These are phyloP conservation scores for Passerculus sandwichensis DNA, from an alignment of 2,797 vertebrate genomes.

Conservation along the genomic window DNA sequence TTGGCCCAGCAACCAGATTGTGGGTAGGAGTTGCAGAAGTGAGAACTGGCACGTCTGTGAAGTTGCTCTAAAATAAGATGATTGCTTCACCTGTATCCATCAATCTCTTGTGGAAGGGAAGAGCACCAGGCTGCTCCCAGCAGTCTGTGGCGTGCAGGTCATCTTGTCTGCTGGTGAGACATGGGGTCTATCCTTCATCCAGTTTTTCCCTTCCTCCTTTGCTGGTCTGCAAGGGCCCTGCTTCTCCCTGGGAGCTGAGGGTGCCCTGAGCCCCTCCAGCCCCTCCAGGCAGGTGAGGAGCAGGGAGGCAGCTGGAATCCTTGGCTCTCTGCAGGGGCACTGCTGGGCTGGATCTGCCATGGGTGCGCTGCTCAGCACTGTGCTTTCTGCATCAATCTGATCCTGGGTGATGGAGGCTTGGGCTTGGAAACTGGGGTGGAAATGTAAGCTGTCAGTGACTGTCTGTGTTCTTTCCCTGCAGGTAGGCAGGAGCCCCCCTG, in stretches of 20 bases:
- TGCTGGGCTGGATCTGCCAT: fast-evolving
- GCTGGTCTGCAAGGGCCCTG: neutral
- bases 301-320: neutral
- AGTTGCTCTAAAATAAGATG: neutral
- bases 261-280: neutral
- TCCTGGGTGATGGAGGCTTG: neutral
- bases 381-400: neutral
- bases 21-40: constrained; percentile 26
- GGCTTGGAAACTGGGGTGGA: neutral
- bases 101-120: neutral
- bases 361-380: neutral
- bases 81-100: constrained; percentile 8
- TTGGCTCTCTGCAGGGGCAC: neutral
- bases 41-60: neutral
- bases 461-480: constrained; percentile 63
- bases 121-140: neutral
- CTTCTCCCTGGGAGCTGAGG: neutral
- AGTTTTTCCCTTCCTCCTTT: neutral
- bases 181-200: neutral
- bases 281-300: neutral
- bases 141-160: neutral
- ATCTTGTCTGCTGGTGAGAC: neutral
- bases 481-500: constrained; percentile 50
- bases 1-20: neutral
- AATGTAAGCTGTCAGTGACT: neutral